Base-by-base conservation (phyloP, 2,888 invertebrate genomes). In the Oscheius sp. region DNA sequence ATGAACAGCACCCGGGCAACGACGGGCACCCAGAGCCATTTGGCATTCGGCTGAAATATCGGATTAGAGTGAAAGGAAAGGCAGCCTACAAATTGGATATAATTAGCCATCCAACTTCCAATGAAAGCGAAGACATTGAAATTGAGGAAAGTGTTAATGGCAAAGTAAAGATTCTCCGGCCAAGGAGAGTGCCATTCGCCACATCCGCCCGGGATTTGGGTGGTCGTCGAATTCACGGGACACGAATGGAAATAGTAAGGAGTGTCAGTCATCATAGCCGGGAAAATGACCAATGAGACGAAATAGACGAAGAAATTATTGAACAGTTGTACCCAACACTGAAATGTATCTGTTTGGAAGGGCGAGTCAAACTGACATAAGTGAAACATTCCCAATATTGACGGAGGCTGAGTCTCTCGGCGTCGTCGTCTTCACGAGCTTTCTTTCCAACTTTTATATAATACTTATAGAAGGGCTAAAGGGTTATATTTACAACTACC, bases 281-380 rank as follows among this genome's bases (percentile, higher is more conserved):
- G 98, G 89, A 95, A 99, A 16, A 96, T 91, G 0, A 94, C 88
- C 0, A 99, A 91, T 0, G 97, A 93, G 0, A 97, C 93, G 88
- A 96, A 96, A 91, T 97, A 98, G 1, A 93, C 92, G 77, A 95
- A 92, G 90, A 95, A 98, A 35, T 97, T 93, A 89, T 97, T 96
- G 89, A 95, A 93, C 21, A 95, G 91, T 89, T 97, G 96, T 0
- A 93, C 92, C 85, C 92, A 92, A 45, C 81, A 81, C 79, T 82
- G 61, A 49, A 79, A 73, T 27, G 21, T 35, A 49, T 45, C 45
- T 45, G 9, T 45, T 9, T 12, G 9, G 45, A 45, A 45, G 9
- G 2, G 25, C 12, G 18, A 59, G 25, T 9, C 5, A 23, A 46
- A 45, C 71, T 46, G 18, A 80, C 80, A 76, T 79, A 70, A 66